Evolutionary conservation across 2,797 vertebrate species (phyloP).

Genomic region (Gambusia yucatana): DNA sequence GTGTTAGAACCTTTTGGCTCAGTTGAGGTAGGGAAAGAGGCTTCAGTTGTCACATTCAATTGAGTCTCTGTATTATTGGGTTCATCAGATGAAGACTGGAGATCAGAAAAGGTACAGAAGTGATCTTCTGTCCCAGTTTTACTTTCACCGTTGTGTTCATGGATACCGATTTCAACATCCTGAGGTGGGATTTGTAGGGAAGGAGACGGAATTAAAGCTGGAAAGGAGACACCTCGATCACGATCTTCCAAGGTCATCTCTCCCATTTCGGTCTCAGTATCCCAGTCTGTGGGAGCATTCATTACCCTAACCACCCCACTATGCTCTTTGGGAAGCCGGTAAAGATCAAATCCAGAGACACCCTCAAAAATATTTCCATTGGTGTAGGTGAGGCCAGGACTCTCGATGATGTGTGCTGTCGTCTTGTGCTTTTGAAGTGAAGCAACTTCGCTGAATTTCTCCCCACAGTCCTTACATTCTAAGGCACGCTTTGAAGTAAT

Average conservation of each 20-base stretch:
- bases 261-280: slow-evolving; percentile 77
- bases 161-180: slow-evolving; percentile 51
- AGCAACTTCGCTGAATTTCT: slow-evolving; percentile 76
- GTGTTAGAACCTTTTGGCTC: slow-evolving; percentile 33
- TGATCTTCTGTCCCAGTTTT: slow-evolving; percentile 20
- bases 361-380: slow-evolving; percentile 79
- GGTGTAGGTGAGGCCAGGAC: slow-evolving; percentile 71
- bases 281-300: slow-evolving; percentile 78
- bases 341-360: slow-evolving; percentile 56
- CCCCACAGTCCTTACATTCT: slow-evolving; percentile 81
- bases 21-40: slow-evolving; percentile 20
- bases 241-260: slow-evolving; percentile 73
- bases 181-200: slow-evolving; percentile 68
- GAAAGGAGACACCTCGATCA: slow-evolving; percentile 78
- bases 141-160: slow-evolving; percentile 37
- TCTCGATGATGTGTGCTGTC: slow-evolving; percentile 72
- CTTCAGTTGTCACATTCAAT: slow-evolving; percentile 20
- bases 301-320: slow-evolving; percentile 49
- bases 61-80: slow-evolving; percentile 12
- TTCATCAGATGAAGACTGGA: slow-evolving; percentile 22
- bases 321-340: slow-evolving; percentile 59
- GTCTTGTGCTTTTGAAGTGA: slow-evolving; percentile 82
- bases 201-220: slow-evolving; percentile 81
- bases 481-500: slow-evolving; percentile 77
- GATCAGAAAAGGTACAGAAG: slow-evolving; percentile 11